Evolutionary conservation across 2,113 vertebrate genomes (phyloP).

Genomic region (Pithys albifrons): DNA sequence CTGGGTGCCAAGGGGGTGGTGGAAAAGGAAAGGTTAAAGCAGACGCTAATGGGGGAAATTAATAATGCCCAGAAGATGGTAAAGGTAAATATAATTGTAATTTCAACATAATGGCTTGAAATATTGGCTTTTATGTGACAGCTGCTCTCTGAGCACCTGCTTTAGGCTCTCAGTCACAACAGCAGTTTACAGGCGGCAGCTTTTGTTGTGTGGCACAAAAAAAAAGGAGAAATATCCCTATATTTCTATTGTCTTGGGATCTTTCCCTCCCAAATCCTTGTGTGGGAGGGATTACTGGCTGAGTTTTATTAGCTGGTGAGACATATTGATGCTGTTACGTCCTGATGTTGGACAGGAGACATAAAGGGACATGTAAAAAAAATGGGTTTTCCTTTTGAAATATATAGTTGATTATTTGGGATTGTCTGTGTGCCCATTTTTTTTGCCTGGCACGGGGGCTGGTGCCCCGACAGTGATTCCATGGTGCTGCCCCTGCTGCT

Average conservation of each 20-base stretch:
- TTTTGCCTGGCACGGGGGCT: background rate
- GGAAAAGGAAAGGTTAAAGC: conserved; percentile 13
- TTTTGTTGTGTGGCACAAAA: background rate
- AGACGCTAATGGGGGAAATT: conserved; percentile 15
- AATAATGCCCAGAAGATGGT: conserved; percentile 41
- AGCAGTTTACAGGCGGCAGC: conserved; percentile 1
- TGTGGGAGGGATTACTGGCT: background rate
- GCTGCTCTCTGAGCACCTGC: conserved; percentile 65
- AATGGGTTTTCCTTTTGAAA: background rate
- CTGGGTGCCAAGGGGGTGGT: background rate
- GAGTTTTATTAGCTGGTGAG: background rate
- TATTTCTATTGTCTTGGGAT: background rate
- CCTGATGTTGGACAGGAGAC: background rate
- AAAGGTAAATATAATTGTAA: conserved; percentile 54
- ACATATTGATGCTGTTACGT: background rate
- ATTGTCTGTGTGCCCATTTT: too few relatives aligned
- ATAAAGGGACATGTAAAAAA: background rate
- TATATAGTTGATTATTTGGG: too few relatives aligned
- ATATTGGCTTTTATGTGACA: conserved; percentile 43
- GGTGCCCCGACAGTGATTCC: background rate
- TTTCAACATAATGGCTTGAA: conserved; percentile 57
- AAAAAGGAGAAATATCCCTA: too few relatives aligned
- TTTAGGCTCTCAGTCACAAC: background rate
- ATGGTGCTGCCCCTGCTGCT: background rate
- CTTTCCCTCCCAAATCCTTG: background rate